Percentiles rank a stretch among this genome's conserved stretches.
Evolutionary conservation across 2,113 vertebrate species (phyloP).

Genomic region (Bufo gargarizans): DNA sequence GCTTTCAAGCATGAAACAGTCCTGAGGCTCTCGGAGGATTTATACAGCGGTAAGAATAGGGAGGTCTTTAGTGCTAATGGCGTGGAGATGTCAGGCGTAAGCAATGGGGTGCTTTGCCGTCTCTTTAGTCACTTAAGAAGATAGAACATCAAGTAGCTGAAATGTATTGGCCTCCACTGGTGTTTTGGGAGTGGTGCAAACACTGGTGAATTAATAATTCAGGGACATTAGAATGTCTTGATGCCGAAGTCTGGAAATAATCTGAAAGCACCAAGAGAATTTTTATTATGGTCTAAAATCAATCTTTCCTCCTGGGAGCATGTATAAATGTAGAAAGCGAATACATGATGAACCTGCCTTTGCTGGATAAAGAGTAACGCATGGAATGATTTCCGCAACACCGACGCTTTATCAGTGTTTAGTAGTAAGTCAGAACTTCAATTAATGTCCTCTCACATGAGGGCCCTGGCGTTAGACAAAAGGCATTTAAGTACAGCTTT

Average conservation of each 20-base stretch:
- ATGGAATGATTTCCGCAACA: slow-evolving; percentile 2
- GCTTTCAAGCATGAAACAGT: slow-evolving; percentile 88
- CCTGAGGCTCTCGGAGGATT: slow-evolving; percentile 79
- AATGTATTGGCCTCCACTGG: slow-evolving; percentile 67
- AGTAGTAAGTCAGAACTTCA: slow-evolving; percentile 21
- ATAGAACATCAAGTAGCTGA: slow-evolving; percentile 80
- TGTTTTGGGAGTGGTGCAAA: slow-evolving; percentile 70
- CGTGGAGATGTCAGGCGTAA: slow-evolving; percentile 80
- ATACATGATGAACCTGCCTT: slow-evolving; percentile 50
- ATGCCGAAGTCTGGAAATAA: slow-evolving; percentile 66
- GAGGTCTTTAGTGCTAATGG: slow-evolving; percentile 86
- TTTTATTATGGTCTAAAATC: slow-evolving; percentile 55
- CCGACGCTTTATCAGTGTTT: slow-evolving; percentile 14
- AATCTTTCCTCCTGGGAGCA: slow-evolving; percentile 64
- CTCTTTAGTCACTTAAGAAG: slow-evolving; percentile 84
- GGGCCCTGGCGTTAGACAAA: background rate
- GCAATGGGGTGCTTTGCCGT: slow-evolving; percentile 80
- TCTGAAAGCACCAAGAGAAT: slow-evolving; percentile 72
- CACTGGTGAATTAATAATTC: slow-evolving; percentile 82
- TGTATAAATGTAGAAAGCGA: slow-evolving; percentile 62
- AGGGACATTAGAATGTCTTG: slow-evolving; percentile 66
- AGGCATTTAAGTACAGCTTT: no score
- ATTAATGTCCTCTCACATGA: background rate
- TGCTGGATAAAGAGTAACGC: slow-evolving; percentile 54
- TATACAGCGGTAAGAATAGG: slow-evolving; percentile 83